A percentile compares a stretch with the other conserved stretches of the same genome.
Conservation (phyloP, 2,797 vertebrate genomes). For the Allobates femoralis region DNA sequence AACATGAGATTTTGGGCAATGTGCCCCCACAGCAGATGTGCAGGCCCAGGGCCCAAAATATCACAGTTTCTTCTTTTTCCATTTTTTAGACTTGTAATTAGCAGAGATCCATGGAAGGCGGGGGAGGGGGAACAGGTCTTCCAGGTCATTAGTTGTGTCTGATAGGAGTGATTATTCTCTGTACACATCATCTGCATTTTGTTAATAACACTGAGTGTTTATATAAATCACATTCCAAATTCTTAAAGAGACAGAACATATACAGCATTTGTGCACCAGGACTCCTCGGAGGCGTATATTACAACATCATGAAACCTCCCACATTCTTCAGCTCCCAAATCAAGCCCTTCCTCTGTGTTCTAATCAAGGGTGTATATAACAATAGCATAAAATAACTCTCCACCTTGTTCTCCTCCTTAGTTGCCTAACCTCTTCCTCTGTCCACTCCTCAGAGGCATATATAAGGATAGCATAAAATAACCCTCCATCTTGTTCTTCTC, state of each 20-base stretch:
- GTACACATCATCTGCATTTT: conserved; percentile 16
- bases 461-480: too few species aligned
- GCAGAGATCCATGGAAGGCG: neutral
- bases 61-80: conserved; percentile 38
- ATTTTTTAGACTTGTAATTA: conserved; percentile 39
- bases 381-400: too few species aligned
- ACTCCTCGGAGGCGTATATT: neutral
- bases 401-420: too few species aligned
- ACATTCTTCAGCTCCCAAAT: neutral
- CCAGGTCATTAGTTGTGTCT: conserved; percentile 22
- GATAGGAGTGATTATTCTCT: conserved; percentile 5
- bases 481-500: too few species aligned
- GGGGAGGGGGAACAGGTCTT: neutral
- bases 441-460: too few species aligned
- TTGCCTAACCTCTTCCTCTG: too few species aligned
- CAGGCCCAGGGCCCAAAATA: conserved; percentile 46
- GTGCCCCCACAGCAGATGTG: conserved; percentile 56
- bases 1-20: conserved; percentile 53
- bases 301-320: neutral
- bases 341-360: neutral
- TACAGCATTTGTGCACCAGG: neutral
- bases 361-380: neutral
- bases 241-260: neutral
- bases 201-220: neutral
- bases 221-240: neutral